Percentiles rank a stretch among this genome's conserved stretches.
Evolutionary conservation across 2,797 vertebrate genomes (phyloP).

Genomic region (Notolepis coatsorum): DNA sequence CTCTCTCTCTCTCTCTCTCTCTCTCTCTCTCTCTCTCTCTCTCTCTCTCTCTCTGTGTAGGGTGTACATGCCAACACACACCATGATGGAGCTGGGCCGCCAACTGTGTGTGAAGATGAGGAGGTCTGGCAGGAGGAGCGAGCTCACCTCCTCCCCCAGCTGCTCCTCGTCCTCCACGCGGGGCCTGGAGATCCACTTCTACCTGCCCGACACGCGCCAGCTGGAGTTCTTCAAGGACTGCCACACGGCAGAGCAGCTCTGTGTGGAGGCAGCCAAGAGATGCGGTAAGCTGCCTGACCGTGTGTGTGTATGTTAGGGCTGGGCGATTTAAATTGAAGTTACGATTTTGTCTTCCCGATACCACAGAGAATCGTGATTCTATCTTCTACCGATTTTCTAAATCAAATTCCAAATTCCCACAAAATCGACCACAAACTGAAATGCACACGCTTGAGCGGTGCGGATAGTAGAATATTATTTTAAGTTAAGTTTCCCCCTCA

Average conservation of each 20-base stretch:
- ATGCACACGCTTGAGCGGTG: too few species aligned
- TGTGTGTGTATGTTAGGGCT: too few species aligned
- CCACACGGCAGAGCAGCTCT: slow-evolving; percentile 89
- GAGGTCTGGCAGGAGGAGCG: slow-evolving; percentile 83
- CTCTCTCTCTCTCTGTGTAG: slow-evolving; percentile 59
- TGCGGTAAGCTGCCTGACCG: slow-evolving; percentile 87
- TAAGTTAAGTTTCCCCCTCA: too few species aligned
- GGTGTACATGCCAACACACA: slow-evolving; percentile 87
- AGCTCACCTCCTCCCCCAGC: slow-evolving; percentile 74
- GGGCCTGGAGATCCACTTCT: slow-evolving; percentile 91
- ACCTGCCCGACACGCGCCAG: slow-evolving; percentile 80
- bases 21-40: neutral
- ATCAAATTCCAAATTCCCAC: too few species aligned
- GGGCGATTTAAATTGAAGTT: too few species aligned
- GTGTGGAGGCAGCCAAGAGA: slow-evolving; percentile 88
- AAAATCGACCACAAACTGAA: too few species aligned
- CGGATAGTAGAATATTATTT: too few species aligned
- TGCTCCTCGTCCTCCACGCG: slow-evolving; percentile 70
- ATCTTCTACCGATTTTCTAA: too few species aligned
- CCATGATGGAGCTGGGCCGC: slow-evolving; percentile 89
- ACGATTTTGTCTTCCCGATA: too few species aligned
- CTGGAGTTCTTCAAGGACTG: slow-evolving; percentile 83
- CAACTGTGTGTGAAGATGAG: slow-evolving; percentile 98
- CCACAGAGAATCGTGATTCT: too few species aligned
- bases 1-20: neutral